Evolutionary conservation across 1,140 invertebrate genomes (phyloP).

Genomic region (Pogonognathellus flavescens): DNA sequence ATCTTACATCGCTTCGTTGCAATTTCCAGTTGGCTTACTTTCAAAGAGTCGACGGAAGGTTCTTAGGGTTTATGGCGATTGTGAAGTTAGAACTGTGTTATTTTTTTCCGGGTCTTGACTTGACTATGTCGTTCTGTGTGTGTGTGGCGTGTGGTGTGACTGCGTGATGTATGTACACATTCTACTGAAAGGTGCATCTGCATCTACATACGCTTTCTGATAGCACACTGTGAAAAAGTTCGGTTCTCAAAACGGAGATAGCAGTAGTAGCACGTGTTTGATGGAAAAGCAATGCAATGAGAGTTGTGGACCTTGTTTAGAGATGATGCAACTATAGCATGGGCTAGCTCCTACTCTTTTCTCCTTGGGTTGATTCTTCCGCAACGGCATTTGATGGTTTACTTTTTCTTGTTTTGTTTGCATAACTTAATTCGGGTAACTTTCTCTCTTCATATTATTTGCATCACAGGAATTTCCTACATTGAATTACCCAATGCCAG

Average conservation of each 20-base stretch:
- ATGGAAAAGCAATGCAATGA: no score
- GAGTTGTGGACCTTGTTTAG: no score
- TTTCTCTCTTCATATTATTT: neutral
- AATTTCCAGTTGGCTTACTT: slow-evolving; percentile 36
- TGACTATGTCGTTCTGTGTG: neutral
- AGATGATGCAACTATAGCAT: no score
- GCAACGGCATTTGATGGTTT: no score
- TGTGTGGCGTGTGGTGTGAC: neutral
- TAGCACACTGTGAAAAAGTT: neutral
- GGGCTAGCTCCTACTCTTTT: no score
- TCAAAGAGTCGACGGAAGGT: slow-evolving; percentile 32
- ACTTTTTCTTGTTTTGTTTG: neutral
- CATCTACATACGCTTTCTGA: slow-evolving; percentile 9
- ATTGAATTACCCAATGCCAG: no score
- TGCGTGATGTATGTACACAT: neutral
- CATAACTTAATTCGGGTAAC: neutral
- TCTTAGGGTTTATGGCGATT: slow-evolving; percentile 15
- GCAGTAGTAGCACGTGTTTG: neutral
- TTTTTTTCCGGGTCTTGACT: neutral
- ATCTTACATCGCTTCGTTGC: slow-evolving; percentile 13
- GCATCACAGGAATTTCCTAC: neutral
- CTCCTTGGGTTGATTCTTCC: no score
- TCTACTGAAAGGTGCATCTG: neutral
- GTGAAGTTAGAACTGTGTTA: slow-evolving; percentile 14
- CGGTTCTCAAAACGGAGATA: neutral